Conservation (phyloP, 2,113 vertebrate genomes). For the Neoarius graeffei region DNA sequence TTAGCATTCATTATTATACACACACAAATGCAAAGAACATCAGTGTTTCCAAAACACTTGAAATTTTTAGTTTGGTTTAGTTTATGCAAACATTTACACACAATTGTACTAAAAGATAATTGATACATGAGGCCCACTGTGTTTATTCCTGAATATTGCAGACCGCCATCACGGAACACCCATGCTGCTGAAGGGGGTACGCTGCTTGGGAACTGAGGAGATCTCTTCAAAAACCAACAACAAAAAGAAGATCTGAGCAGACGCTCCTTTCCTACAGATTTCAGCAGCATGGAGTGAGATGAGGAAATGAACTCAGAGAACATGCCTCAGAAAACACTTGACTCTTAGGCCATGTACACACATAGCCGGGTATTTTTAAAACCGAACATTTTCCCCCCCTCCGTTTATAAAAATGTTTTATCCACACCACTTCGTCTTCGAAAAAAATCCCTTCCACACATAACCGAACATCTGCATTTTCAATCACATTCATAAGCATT, state of each 20-base stretch:
- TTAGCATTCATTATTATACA: neutral
- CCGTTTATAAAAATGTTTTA: no score
- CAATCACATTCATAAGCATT: no score
- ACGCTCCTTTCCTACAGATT: neutral
- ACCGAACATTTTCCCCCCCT: no score
- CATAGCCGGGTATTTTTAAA: no score
- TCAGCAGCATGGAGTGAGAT: slow-evolving; percentile 12
- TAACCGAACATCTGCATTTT: no score
- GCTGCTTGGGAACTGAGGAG: slow-evolving; percentile 79
- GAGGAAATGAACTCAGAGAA: neutral
- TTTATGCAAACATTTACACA: neutral
- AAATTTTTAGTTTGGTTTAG: neutral
- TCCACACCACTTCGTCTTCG: no score
- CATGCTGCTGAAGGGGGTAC: slow-evolving; percentile 87
- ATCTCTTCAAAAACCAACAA: slow-evolving; percentile 79
- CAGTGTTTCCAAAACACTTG: neutral
- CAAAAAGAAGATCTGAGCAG: slow-evolving; percentile 71
- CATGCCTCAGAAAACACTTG: neutral
- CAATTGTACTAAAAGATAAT: neutral
- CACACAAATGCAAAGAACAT: neutral
- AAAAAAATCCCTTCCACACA: no score
- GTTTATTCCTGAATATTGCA: slow-evolving; percentile 52
- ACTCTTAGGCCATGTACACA: no score
- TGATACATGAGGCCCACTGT: neutral
- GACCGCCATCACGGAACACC: slow-evolving; percentile 88